Conservation (phyloP, 2,888 invertebrate genomes). For the Parnassius glacialis region DNA sequence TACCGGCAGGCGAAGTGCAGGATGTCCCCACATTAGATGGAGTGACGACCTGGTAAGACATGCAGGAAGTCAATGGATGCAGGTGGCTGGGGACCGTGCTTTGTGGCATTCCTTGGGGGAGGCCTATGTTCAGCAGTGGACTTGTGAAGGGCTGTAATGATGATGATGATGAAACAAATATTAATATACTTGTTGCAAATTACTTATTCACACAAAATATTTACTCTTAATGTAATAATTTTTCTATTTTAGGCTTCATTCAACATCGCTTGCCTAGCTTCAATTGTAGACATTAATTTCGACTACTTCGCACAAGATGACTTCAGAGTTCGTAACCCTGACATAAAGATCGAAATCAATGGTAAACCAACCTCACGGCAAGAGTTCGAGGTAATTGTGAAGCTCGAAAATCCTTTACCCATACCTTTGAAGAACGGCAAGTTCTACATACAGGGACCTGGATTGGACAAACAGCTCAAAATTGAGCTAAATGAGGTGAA, state of each 20-base stretch:
- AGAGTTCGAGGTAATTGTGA: constrained; percentile 82
- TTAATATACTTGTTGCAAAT: too few relatives aligned
- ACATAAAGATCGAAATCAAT: constrained; percentile 87
- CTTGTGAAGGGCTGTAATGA: too few relatives aligned
- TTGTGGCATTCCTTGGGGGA: too few relatives aligned
- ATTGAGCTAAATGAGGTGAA: constrained; percentile 84
- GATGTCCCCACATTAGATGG: too few relatives aligned
- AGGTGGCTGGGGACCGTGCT: too few relatives aligned
- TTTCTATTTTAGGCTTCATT: constrained; percentile 82
- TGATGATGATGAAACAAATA: too few relatives aligned
- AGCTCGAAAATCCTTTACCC: constrained; percentile 91
- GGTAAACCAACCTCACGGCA: constrained; percentile 76
- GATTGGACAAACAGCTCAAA: constrained; percentile 87
- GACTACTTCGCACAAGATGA: constrained; percentile 95
- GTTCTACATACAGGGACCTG: constrained; percentile 91
- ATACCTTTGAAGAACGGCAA: constrained; percentile 87
- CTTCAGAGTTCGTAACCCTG: constrained; percentile 93
- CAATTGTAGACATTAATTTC: constrained; percentile 89
- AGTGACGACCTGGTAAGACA: too few relatives aligned
- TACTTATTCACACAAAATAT: too few relatives aligned
- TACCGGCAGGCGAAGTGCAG: too few relatives aligned
- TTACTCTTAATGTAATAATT: neutral
- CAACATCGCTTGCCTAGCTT: constrained; percentile 90
- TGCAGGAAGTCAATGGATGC: too few relatives aligned
- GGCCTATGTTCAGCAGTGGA: too few relatives aligned